Evolutionary conservation across 2,888 invertebrate species (phyloP).

Genomic region (Danaus chrysippus): DNA sequence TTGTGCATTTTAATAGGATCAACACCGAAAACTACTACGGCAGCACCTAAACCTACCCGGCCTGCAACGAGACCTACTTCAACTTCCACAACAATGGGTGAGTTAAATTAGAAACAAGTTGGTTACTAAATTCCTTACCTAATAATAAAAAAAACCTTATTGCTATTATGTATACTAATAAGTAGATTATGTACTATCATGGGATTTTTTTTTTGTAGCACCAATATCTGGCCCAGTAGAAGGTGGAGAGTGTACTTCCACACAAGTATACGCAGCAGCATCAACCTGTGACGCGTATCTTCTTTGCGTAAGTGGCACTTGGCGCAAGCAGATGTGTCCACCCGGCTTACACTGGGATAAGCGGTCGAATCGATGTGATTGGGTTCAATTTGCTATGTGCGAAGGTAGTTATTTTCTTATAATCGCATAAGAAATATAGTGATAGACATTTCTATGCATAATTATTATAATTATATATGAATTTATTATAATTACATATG

Average conservation of each 20-base stretch:
- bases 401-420: constrained; percentile 46
- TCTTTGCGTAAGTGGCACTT: constrained; percentile 85
- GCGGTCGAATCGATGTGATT: constrained; percentile 85
- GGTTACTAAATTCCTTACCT: too few species aligned
- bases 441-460: too few species aligned
- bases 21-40: constrained; percentile 45
- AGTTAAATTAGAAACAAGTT: constrained; percentile 7
- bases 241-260: constrained; percentile 45
- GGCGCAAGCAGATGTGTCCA: constrained; percentile 85
- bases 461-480: constrained; percentile 3
- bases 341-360: constrained; percentile 90
- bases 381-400: constrained; percentile 88
- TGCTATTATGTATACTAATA: too few species aligned
- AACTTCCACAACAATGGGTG: constrained; percentile 39
- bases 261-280: constrained; percentile 75
- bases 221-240: constrained; percentile 34
- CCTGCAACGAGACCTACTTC: constrained; percentile 49
- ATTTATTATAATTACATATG: constrained; percentile 9
- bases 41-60: constrained; percentile 51
- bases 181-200: not conserved
- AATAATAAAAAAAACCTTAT: too few species aligned
- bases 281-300: constrained; percentile 86
- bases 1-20: constrained; percentile 30
- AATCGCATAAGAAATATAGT: not conserved
- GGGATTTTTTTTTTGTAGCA: not conserved